Conservation (phyloP, 2,888 invertebrate species). For the Acrocera orbiculus region DNA sequence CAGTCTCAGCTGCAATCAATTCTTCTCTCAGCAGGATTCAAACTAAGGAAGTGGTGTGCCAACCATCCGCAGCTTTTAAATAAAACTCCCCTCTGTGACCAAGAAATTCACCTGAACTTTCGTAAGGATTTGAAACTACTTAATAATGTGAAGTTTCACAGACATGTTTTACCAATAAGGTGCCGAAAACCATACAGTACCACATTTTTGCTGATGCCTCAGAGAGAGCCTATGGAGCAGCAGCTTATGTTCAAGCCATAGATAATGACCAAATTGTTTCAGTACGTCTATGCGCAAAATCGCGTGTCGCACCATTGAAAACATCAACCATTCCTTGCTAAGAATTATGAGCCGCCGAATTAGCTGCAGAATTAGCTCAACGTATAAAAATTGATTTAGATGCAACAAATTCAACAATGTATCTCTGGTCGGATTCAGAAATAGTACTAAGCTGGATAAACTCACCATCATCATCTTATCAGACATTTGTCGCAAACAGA, state of each 20-base stretch:
- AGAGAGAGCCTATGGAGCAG: slow-evolving; percentile 3
- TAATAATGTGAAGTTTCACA: too few species aligned
- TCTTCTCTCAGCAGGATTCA: background rate
- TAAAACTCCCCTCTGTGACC: too few species aligned
- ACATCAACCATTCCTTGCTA: slow-evolving; percentile 14
- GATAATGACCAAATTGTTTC: slow-evolving; percentile 6
- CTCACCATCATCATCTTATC: slow-evolving; percentile 5
- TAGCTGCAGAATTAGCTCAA: background rate
- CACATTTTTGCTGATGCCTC: slow-evolving; percentile 4
- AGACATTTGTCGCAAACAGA: slow-evolving; percentile 12
- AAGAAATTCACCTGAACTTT: too few species aligned
- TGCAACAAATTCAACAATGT: too few species aligned
- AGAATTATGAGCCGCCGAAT: slow-evolving; percentile 11
- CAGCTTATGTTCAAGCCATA: background rate
- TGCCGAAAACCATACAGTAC: background rate
- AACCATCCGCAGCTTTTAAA: background rate
- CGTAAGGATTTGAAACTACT: too few species aligned
- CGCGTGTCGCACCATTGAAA: too few species aligned
- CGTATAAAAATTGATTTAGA: background rate
- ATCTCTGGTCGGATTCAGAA: background rate
- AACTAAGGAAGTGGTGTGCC: background rate
- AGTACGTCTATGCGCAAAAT: slow-evolving; percentile 1
- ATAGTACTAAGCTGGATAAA: slow-evolving; percentile 11
- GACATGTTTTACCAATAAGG: too few species aligned
- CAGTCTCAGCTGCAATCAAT: background rate